Evolutionary conservation across 2,113 vertebrate genomes (phyloP).

Genomic region (Macrotus californicus): DNA sequence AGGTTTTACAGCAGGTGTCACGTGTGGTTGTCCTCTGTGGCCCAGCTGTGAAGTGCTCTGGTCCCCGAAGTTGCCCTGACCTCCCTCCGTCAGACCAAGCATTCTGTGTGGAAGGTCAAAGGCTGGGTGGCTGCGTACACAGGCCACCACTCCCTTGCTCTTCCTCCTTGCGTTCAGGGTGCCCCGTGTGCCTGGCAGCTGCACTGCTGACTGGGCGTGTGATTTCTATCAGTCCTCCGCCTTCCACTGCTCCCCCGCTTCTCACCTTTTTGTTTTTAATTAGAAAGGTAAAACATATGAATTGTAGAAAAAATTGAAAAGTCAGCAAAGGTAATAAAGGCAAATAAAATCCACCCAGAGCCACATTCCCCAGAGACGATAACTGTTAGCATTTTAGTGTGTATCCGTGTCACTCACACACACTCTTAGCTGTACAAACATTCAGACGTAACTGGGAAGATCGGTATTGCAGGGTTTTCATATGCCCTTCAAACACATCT

Average conservation of each 20-base stretch:
- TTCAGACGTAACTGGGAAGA: neutral
- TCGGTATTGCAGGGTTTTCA: neutral
- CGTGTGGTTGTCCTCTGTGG: neutral
- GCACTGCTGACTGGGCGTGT: neutral
- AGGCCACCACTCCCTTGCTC: no score
- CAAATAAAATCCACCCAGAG: neutral
- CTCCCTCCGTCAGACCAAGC: neutral
- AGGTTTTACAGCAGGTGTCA: neutral
- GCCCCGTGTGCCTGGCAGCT: neutral
- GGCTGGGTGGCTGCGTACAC: accelerated
- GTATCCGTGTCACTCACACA: neutral
- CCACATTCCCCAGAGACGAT: neutral
- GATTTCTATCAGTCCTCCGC: neutral
- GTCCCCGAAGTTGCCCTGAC: neutral
- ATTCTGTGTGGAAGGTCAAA: neutral
- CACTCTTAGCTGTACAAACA: neutral
- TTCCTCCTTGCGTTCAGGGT: neutral
- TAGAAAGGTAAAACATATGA: neutral
- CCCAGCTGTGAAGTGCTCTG: neutral
- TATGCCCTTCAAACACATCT: neutral
- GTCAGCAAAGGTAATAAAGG: neutral
- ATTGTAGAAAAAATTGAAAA: neutral
- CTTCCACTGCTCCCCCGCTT: neutral
- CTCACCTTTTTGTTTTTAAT: neutral
- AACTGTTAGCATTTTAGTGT: neutral